These are phyloP conservation scores for Smutsia temminckii DNA, from an alignment of 2,797 vertebrate genomes.

Conservation along the genomic window DNA sequence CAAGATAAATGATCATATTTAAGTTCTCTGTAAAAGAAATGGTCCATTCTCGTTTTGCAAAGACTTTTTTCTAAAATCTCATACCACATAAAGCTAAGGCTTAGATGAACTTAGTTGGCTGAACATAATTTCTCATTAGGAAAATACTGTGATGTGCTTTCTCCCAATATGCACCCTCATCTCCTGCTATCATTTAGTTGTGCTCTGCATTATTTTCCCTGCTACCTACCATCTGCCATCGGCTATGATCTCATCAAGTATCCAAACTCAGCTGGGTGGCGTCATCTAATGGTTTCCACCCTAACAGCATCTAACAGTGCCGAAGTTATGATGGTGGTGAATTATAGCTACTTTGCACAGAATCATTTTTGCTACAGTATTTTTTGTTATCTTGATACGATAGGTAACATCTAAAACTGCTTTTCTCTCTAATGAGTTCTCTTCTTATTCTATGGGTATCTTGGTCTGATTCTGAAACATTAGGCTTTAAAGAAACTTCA, in stretches of 20 bases:
- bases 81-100: neutral
- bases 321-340: neutral
- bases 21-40: neutral
- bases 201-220: slow-evolving; percentile 60
- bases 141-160: slow-evolving; percentile 45
- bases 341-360: neutral
- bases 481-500: neutral
- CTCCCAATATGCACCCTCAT: neutral
- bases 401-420: neutral
- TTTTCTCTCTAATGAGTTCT: neutral
- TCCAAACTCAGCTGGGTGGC: slow-evolving; percentile 40
- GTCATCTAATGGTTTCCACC: slow-evolving; percentile 33
- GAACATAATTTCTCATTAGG: slow-evolving; percentile 49
- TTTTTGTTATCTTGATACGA: neutral
- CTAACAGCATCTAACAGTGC: neutral
- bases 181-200: neutral
- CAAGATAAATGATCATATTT: neutral
- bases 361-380: neutral
- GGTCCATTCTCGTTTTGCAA: neutral
- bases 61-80: neutral
- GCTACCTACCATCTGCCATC: slow-evolving; percentile 28
- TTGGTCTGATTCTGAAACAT: neutral
- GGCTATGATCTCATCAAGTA: slow-evolving; percentile 32
- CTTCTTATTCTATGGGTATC: neutral
- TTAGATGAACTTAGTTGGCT: slow-evolving; percentile 39